Conservation (phyloP, 1,140 invertebrate species). For the Spodoptera litura region DNA sequence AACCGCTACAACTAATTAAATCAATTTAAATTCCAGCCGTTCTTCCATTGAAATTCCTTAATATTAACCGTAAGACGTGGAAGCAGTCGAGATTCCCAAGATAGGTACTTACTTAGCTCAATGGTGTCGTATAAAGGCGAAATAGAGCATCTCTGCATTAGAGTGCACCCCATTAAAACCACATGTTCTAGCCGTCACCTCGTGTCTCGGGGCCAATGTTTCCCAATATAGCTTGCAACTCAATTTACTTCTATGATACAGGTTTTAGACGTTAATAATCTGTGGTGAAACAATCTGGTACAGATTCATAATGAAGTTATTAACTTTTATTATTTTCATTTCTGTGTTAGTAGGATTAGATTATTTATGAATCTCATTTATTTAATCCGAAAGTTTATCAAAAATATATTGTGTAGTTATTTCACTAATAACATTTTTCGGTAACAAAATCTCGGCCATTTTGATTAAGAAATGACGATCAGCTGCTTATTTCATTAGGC, state of each 20-base stretch:
- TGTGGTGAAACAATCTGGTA: neutral
- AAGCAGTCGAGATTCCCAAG: slow-evolving; percentile 61
- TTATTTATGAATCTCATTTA: too few relatives aligned
- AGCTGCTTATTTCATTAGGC: slow-evolving; percentile 63
- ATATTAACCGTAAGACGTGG: slow-evolving; percentile 18
- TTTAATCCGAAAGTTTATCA: neutral
- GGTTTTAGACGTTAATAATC: neutral
- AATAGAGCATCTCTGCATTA: slow-evolving; percentile 70
- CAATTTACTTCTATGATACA: slow-evolving; percentile 11
- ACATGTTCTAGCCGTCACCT: slow-evolving; percentile 72
- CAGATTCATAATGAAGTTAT: slow-evolving; percentile 1
- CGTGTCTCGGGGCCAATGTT: slow-evolving; percentile 56
- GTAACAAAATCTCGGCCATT: slow-evolving; percentile 51
- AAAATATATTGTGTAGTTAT: neutral
- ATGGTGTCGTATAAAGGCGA: slow-evolving; percentile 60
- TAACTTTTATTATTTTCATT: neutral
- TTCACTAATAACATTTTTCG: neutral
- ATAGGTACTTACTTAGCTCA: slow-evolving; percentile 65
- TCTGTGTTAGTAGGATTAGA: too few relatives aligned
- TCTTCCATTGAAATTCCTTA: slow-evolving; percentile 17
- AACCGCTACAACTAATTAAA: neutral
- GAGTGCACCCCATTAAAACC: slow-evolving; percentile 80
- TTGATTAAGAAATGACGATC: slow-evolving; percentile 65
- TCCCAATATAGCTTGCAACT: slow-evolving; percentile 57
- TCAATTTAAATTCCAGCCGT: slow-evolving; percentile 17